Evolutionary conservation across 2,888 invertebrate genomes (phyloP), one percentile per base, ranked within the genome.

Genomic region (Andrena marginata): DNA sequence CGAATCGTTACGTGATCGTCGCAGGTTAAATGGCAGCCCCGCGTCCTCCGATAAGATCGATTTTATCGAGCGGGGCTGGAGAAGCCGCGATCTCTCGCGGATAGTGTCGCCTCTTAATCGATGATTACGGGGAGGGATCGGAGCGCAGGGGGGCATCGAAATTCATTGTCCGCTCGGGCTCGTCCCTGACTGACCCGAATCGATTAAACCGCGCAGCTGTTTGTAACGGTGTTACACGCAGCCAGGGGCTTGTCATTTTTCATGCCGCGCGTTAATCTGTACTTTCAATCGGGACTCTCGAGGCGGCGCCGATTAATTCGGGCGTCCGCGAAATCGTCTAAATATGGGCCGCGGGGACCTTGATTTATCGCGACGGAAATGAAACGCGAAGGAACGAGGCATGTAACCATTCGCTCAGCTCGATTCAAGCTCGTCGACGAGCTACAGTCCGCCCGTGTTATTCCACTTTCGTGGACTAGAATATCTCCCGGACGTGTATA

Each of bases 271-370:
- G 23, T 29, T 69, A 81, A 81, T 81, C 81, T 69, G 16, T 20
- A 33, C 81, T 81, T 74, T 74, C 81, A 68, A 81, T 81, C 81
- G 63, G 26, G 23, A 49, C 80, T 81, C 73, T 81, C 80, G 59
- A 80, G 64, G 63, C 51, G 68, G 23, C 74, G 56, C 74, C 81
- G 59, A 81, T 81, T 81, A 81, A 81, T 81, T 79, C 68, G 78
- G 68, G 35, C 65, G 69, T 51, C 62, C 68, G 51, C 16, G 60
- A 20, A 20, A 35, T 79, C 64, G 60, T 80, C 71, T 60, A 80
- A 71, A 80, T 67, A 54, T 23, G 78, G 33, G 56, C 49, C 56
- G 26, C n/a, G 23, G 31, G 35, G 20, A 60, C 6, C 7, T 26
- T 10, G 26, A 56, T 68, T 51, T 60, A 60, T 31, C 29, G 60